Base-by-base conservation (phyloP, 1,140 invertebrate genomes). In the Cecropterus lyciades region DNA sequence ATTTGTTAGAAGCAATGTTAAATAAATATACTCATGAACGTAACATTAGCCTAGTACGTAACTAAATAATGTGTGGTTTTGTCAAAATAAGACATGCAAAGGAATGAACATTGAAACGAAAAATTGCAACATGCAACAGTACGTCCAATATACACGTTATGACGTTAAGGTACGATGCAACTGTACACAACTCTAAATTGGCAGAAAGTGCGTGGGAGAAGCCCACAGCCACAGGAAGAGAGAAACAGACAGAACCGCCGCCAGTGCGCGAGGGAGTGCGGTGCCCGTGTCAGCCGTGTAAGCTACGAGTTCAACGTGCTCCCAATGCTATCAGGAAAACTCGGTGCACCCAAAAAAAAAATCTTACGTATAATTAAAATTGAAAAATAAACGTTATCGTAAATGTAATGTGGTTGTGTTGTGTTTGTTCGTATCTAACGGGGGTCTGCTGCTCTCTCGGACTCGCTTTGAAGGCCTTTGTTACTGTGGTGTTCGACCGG, bases 371-470 rank as follows among this genome's bases (percentile, higher is more conserved):
- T 74, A 72, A 37, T 65, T 76, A 70, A 64, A 59, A 70, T 75
- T 75, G 73, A 72, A 62, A 69, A 76, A 79, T 69, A 70, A 66
- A 80, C 10, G 72, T 82, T 78, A 84, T 82, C 55, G 76, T 86
- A 82, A 51, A 80, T 83, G 83, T 89, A 81, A 81, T 89, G 87
- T 89, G 84, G 79, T 77, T 68, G 84, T 91, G 85, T 91, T 76
- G 89, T 90, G 85, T 90, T 77, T 82, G 84, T 81, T 87, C 73
- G 77, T 79, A 81, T 85, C 76, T 85, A 90, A 91, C 91, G 89
- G 87, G 88, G 89, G 86, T 92, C 92, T 93, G 92, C 91, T 93
- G 91, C 92, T 93, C 92, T 93, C 92, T 93, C 85, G 84, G 92
- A 92, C 92, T 88, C 92, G 92, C 75, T 90, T 83, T 87, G 85